Percentiles rank a stretch among this genome's conserved stretches.
Conservation (phyloP, 2,888 invertebrate genomes). For the Teleogryllus oceanicus region DNA sequence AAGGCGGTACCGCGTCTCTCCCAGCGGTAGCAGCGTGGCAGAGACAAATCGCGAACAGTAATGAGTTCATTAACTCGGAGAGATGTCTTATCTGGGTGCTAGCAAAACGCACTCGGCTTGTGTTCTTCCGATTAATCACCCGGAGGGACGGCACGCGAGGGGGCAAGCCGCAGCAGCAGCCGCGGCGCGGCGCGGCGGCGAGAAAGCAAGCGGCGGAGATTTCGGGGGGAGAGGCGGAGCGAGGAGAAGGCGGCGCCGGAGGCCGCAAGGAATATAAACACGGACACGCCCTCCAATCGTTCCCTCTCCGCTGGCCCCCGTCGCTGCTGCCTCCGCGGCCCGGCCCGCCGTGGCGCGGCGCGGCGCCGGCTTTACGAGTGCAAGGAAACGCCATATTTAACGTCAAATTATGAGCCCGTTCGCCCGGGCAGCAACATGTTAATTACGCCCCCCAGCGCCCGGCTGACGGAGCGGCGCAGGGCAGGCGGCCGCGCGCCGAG, state of each 20-base stretch:
- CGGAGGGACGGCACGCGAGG: background rate
- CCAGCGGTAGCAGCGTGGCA: background rate
- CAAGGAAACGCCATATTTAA: slow-evolving; percentile 18
- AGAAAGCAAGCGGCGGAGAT: background rate
- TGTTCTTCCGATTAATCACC: background rate
- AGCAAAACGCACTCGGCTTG: slow-evolving; percentile 1
- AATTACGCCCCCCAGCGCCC: background rate
- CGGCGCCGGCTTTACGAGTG: background rate
- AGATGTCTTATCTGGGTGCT: background rate
- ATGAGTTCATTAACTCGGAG: background rate
- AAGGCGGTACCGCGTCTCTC: background rate
- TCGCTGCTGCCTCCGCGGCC: background rate
- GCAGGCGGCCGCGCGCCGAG: background rate
- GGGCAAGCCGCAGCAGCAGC: background rate
- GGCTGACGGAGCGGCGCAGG: background rate
- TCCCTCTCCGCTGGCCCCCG: background rate
- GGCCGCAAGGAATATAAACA: slow-evolving; percentile 8
- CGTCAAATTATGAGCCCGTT: slow-evolving; percentile 6
- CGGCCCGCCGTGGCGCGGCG: background rate
- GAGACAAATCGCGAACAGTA: slow-evolving; percentile 1
- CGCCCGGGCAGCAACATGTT: slow-evolving; percentile 1
- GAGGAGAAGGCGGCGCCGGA: slow-evolving; percentile 3
- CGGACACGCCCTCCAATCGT: slow-evolving; percentile 3
- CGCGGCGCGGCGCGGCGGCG: background rate
- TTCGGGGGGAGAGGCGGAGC: background rate